Evolutionary conservation across 2,113 vertebrate species (phyloP).

Genomic region (Microcebus tavaratra): DNA sequence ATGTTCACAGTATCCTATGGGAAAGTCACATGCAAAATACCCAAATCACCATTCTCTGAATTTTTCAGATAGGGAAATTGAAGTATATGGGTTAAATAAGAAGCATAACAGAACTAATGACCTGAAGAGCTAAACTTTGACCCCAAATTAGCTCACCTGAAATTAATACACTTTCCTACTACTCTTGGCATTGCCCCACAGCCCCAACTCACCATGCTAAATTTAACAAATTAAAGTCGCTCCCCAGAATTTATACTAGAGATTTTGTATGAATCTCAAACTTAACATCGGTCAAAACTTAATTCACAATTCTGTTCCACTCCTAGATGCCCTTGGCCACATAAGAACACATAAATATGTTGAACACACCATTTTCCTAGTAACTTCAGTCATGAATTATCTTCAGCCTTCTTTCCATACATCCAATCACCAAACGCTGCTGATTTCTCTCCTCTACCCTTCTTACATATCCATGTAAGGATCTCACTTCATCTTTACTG

Average conservation of each 20-base stretch:
- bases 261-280: constrained; percentile 2
- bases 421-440: neutral
- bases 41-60: neutral
- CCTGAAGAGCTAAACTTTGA: neutral
- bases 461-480: neutral
- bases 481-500: neutral
- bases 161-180: neutral
- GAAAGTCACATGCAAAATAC: neutral
- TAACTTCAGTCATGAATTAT: neutral
- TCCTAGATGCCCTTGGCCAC: neutral
- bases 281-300: neutral
- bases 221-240: neutral
- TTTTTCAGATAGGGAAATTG: neutral
- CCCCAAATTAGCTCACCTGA: neutral
- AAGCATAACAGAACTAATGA: neutral
- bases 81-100: neutral
- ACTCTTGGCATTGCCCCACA: neutral
- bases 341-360: neutral
- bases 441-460: neutral
- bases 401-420: neutral
- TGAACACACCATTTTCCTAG: neutral
- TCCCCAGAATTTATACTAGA: neutral
- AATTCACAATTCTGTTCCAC: neutral
- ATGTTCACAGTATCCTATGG: neutral
- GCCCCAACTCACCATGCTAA: neutral